phyloP scores from a whole-genome alignment of 1,140 invertebrate genomes.

The Brachionus manjavacas region DNA sequence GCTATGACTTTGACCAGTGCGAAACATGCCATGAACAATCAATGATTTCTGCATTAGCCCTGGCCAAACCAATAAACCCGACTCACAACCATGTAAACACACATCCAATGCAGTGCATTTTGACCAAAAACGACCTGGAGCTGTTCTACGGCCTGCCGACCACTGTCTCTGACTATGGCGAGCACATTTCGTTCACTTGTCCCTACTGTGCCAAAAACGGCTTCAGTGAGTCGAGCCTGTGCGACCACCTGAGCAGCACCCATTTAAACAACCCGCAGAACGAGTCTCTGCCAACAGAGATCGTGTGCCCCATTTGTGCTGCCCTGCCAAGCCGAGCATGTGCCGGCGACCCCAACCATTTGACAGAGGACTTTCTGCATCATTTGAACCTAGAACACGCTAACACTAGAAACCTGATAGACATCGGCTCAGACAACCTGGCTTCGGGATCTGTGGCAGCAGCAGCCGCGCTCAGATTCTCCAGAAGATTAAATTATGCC shows the following conservation, averaged over 20 bases:
- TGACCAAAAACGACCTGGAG: slow-evolving; percentile 48
- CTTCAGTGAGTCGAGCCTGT: slow-evolving; percentile 74
- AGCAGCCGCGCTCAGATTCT: slow-evolving; percentile 9
- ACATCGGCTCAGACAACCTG: background rate
- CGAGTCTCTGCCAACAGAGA: slow-evolving; percentile 49
- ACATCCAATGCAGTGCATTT: slow-evolving; percentile 49
- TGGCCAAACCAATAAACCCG: background rate
- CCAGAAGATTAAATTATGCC: slow-evolving; percentile 32
- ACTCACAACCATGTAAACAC: slow-evolving; percentile 27
- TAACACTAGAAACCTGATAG: background rate
- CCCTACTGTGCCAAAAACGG: slow-evolving; percentile 93
- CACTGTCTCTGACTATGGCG: background rate
- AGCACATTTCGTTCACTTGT: slow-evolving; percentile 80
- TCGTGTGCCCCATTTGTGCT: slow-evolving; percentile 89
- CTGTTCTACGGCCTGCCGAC: background rate
- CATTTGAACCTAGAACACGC: slow-evolving; percentile 88
- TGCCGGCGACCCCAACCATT: slow-evolving; percentile 90
- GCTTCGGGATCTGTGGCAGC: background rate
- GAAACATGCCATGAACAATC: slow-evolving; percentile 78
- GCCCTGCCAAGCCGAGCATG: slow-evolving; percentile 67
- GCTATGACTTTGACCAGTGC: slow-evolving; percentile 97
- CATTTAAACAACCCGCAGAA: slow-evolving; percentile 71
- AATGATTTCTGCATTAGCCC: background rate
- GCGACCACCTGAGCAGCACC: slow-evolving; percentile 84
- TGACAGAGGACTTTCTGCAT: slow-evolving; percentile 93